phyloP scores from a whole-genome alignment of 2,797 vertebrate species.

The Leptatherina wallacei region DNA sequence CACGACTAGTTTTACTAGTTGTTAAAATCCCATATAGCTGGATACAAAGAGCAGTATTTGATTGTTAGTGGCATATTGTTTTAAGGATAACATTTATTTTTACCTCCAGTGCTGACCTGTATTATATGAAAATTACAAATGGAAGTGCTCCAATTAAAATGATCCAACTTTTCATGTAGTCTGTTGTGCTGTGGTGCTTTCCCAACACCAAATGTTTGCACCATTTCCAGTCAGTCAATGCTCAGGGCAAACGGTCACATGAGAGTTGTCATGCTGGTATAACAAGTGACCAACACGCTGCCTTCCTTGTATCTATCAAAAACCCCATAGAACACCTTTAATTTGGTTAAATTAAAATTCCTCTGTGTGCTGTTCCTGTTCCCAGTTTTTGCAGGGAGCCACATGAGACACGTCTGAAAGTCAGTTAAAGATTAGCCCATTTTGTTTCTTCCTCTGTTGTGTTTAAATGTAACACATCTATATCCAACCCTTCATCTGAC shows the following conservation, averaged over 20 bases:
- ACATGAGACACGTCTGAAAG: constrained; percentile 8
- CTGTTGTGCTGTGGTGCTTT: background rate
- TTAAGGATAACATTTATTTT: background rate
- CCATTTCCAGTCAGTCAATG: background rate
- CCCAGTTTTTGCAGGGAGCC: constrained; percentile 5
- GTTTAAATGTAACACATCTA: constrained; percentile 29
- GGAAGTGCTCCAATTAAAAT: background rate
- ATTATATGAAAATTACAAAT: background rate
- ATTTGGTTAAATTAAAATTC: constrained; percentile 29
- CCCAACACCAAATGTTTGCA: background rate
- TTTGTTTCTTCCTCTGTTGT: constrained; percentile 16
- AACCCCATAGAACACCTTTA: constrained; percentile 17
- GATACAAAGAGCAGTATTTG: background rate
- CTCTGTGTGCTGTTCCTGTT: constrained; percentile 5
- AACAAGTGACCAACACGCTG: constrained; percentile 12
- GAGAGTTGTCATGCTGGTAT: constrained; percentile 1
- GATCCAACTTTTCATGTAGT: background rate
- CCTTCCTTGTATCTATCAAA: constrained; percentile 14
- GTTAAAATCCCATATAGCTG: background rate
- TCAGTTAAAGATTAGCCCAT: constrained; percentile 20
- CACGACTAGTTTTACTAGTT: too few relatives aligned
- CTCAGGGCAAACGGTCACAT: constrained; percentile 2
- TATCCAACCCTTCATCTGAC: constrained; percentile 31
- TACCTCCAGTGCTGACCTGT: background rate
- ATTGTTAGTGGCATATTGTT: background rate